Evolutionary conservation across 2,888 invertebrate species (phyloP).

Genomic region (Aphodius sticticus): DNA sequence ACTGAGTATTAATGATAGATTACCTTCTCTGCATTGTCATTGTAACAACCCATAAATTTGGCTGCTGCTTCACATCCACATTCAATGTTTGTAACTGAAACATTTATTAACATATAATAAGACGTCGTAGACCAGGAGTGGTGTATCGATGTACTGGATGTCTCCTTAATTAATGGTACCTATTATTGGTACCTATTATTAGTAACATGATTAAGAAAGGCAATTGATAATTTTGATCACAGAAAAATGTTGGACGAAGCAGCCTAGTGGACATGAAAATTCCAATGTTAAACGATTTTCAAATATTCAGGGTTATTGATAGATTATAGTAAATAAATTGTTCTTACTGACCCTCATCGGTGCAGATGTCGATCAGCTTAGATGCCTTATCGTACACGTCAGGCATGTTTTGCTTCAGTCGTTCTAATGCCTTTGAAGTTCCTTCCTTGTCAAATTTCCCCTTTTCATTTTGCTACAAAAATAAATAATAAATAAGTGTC

Average conservation of each 20-base stretch:
- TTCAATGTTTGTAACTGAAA: constrained; percentile 33
- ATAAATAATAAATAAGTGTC: not conserved
- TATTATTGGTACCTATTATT: too few species aligned
- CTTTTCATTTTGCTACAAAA: constrained; percentile 40
- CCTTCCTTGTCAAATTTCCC: constrained; percentile 39
- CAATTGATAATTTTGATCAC: too few species aligned
- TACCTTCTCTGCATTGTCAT: constrained; percentile 28
- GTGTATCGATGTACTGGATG: too few species aligned
- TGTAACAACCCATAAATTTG: constrained; percentile 33
- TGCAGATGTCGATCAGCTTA: constrained; percentile 37
- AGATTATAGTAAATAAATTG: not conserved
- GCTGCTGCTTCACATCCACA: constrained; percentile 36
- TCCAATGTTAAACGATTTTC: too few species aligned
- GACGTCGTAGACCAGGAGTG: not conserved
- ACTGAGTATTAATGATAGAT: constrained; percentile 5
- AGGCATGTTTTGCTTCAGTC: constrained; percentile 37
- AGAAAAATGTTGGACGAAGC: too few species aligned
- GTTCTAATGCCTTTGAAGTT: constrained; percentile 30
- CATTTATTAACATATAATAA: constrained; percentile 25
- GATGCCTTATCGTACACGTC: constrained; percentile 39
- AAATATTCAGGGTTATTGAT: too few species aligned
- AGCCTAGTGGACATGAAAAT: too few species aligned
- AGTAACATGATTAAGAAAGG: too few species aligned
- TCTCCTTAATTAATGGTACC: too few species aligned
- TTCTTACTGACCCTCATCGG: constrained; percentile 38